A percentile compares a stretch with the other conserved stretches of the same genome.
Conservation (phyloP, 2,888 invertebrate species). For the Platycheirus rosarum region DNA sequence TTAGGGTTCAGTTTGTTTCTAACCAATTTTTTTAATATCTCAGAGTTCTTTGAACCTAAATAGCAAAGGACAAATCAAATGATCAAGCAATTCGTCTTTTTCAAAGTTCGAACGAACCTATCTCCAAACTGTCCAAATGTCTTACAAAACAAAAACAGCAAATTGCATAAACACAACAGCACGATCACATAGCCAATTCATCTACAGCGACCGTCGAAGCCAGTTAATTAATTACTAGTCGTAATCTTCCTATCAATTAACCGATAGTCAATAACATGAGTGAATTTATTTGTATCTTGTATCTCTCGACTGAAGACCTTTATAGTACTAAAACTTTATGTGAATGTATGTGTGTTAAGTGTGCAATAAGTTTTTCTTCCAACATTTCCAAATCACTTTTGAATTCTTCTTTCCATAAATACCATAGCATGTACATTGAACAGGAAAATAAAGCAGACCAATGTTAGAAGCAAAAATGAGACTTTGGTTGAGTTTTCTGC, state of each 20-base stretch:
- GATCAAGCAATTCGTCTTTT: neutral
- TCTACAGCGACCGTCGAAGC: conserved; percentile 29
- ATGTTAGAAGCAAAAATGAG: neutral
- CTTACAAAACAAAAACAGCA: conserved; percentile 7
- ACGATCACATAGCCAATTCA: neutral
- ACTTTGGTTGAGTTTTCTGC: conserved; percentile 51
- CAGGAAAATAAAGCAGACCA: conserved; percentile 32
- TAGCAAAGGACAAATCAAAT: neutral
- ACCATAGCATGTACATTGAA: conserved; percentile 14
- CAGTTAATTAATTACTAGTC: conserved; percentile 66
- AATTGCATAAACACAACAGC: conserved; percentile 14
- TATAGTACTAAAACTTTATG: neutral
- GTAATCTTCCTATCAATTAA: conserved; percentile 69
- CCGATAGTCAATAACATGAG: conserved; percentile 66
- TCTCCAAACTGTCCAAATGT: conserved; percentile 52
- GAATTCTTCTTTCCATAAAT: conserved; percentile 40
- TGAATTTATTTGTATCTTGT: conserved; percentile 50
- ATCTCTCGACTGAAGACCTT: neutral
- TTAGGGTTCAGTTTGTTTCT: too few relatives aligned
- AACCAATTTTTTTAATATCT: neutral
- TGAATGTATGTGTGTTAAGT: neutral
- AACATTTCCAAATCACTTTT: conserved; percentile 30
- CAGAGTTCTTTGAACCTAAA: conserved; percentile 14
- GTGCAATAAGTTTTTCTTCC: conserved; percentile 14
- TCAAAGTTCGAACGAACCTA: conserved; percentile 23